Evolutionary conservation across 2,888 invertebrate species (phyloP), one percentile per base, ranked within the genome.

Genomic region (Caenorhabditis doughertyi): DNA sequence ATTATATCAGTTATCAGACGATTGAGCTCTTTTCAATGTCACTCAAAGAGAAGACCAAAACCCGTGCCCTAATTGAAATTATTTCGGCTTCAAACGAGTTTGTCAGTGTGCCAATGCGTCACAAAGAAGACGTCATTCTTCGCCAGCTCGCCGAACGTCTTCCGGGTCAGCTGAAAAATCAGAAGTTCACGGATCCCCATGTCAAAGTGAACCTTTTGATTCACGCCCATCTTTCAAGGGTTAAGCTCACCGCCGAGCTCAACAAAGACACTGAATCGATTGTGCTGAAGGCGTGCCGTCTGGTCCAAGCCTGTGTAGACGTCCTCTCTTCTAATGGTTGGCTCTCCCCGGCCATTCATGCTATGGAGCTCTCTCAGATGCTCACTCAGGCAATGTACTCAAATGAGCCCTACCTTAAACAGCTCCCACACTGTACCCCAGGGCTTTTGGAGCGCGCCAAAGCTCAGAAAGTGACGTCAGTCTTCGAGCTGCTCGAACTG

Each of bases 321-420:
- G 97, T 97, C 11, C 93, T 97, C 44, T 96, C 89, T 18, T 88
- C 88, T 83, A 98, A 97, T 90, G 98, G 99, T 39, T 99, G 99
- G 99, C 94, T 99, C 64, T 95, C 96, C 0, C 98, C 99, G 0
- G 99, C 98, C 3, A 96, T 99, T 49, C 97, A 98, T 21, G 98
- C 98, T 90, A 99, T 99, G 99, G 99, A 99, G 93, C 94, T 99
- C 90, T 97, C 98, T 0, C 99, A 99, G 93, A 99, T 99, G 98
- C 96, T 97, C 2, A 99, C 99, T 0, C 99, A 99, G 93, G 98
- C 98, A 11, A 97, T 99, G 97, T 99, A 98, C 72, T 96, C 96
- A 90, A 98, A 97, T 93, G 99, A 99, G 93, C 96, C 97, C 0
- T 97, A 98, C 92, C 94, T 99, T 83, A 95, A 97, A 83, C 99